These are phyloP conservation scores for Elymnias hypermnestra DNA, from an alignment of 1,140 invertebrate species.

Conservation along the genomic window DNA sequence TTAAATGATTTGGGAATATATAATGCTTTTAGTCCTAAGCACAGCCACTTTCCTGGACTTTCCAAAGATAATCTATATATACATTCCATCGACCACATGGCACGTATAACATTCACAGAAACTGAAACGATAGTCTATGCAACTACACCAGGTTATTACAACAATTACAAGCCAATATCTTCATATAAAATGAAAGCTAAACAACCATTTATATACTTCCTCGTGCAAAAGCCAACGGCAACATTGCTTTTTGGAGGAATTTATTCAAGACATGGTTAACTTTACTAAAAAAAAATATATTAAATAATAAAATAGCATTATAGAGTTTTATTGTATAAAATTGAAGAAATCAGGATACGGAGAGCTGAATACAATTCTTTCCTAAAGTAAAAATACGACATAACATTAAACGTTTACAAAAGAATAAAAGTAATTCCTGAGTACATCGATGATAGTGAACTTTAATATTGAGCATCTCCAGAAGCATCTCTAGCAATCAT, in stretches of 20 bases:
- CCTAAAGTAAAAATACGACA: too few species aligned
- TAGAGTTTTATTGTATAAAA: too few species aligned
- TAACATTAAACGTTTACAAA: too few species aligned
- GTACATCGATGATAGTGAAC: too few species aligned
- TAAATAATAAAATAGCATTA: too few species aligned
- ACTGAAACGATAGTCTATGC: conserved; percentile 85
- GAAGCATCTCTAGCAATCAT: too few species aligned
- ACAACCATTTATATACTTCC: conserved; percentile 77
- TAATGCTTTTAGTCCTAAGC: conserved; percentile 78
- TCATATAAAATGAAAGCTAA: conserved; percentile 76
- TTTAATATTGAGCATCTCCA: too few species aligned
- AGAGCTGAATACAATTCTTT: too few species aligned
- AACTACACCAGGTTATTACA: conserved; percentile 62
- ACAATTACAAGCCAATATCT: conserved; percentile 75
- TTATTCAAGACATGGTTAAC: conserved; percentile 34
- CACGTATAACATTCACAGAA: conserved; percentile 87
- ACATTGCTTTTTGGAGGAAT: conserved; percentile 77
- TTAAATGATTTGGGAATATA: conserved; percentile 81
- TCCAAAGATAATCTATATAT: conserved; percentile 72
- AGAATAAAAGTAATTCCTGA: too few species aligned
- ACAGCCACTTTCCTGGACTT: conserved; percentile 80
- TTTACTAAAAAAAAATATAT: too few species aligned
- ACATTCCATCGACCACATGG: conserved; percentile 81
- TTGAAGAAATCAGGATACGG: too few species aligned
- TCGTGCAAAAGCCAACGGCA: conserved; percentile 76